A percentile compares a stretch with the other conserved stretches of the same genome.
Evolutionary conservation across 2,113 vertebrate species (phyloP).

Genomic region (Spilogale gracilis): DNA sequence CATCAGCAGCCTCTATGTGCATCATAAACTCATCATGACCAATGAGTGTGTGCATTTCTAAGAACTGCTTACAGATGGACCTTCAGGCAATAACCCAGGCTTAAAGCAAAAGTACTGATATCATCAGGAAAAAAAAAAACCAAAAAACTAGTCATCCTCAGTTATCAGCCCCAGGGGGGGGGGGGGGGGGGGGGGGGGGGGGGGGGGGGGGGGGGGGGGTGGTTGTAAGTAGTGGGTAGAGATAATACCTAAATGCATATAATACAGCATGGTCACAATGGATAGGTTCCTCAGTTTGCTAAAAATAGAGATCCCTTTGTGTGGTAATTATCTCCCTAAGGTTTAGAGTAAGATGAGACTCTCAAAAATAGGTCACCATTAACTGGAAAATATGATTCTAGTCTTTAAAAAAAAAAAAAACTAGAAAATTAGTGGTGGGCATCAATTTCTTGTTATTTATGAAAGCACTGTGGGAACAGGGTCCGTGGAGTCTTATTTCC

Average conservation of each 20-base stretch:
- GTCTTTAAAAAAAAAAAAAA: constrained; percentile 76
- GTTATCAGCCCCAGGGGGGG: neutral
- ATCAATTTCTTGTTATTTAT: constrained; percentile 80
- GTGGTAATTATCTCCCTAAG: constrained; percentile 66
- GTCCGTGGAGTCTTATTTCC: constrained; percentile 57
- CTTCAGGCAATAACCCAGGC: neutral
- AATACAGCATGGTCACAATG: neutral
- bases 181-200: too few species aligned
- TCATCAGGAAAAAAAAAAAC: neutral
- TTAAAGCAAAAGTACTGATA: neutral
- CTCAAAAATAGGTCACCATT: constrained; percentile 83
- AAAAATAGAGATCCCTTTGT: constrained; percentile 62
- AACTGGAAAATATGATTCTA: constrained; percentile 75
- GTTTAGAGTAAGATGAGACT: constrained; percentile 71
- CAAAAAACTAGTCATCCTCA: neutral
- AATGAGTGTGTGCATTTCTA: neutral
- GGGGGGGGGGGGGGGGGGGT: too few species aligned
- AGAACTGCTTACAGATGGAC: neutral
- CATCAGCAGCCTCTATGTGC: neutral
- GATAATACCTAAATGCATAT: neutral
- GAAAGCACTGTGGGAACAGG: constrained; percentile 72
- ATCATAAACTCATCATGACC: neutral
- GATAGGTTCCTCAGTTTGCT: constrained; percentile 13
- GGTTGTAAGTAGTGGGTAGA: neutral
- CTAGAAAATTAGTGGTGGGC: constrained; percentile 73